Evolutionary conservation across 2,797 vertebrate genomes (phyloP).

Genomic region (Tiaroga cobitis): DNA sequence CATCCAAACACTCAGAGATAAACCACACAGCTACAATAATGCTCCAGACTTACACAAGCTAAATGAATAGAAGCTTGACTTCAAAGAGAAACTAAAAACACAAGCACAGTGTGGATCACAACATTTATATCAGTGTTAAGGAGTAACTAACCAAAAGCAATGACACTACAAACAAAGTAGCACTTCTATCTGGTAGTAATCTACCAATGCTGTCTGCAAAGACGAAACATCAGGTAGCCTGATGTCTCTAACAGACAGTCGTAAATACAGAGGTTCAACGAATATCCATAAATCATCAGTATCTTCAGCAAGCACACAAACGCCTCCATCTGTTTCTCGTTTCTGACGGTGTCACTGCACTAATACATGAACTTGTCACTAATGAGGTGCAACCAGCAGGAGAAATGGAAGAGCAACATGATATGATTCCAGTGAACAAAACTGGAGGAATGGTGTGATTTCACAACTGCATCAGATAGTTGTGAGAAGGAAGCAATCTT

Average conservation of each 20-base stretch:
- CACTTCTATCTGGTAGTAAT: not conserved
- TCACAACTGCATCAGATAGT: not conserved
- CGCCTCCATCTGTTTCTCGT: constrained; percentile 27
- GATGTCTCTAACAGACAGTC: not conserved
- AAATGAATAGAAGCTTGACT: not conserved
- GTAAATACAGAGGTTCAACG: not conserved
- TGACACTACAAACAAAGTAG: not conserved
- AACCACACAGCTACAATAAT: not conserved
- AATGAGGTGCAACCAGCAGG: constrained; percentile 64
- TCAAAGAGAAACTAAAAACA: not conserved
- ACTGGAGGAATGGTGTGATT: not conserved
- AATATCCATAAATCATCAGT: constrained; percentile 2
- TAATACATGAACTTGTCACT: constrained; percentile 69
- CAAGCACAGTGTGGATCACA: not conserved
- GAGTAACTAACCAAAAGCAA: not conserved
- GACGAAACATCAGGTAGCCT: not conserved
- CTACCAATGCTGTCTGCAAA: not conserved
- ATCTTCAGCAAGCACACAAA: constrained; percentile 9
- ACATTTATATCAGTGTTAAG: not conserved
- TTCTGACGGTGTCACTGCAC: constrained; percentile 54
- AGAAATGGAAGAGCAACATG: constrained; percentile 15
- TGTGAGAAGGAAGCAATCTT: constrained; percentile 8
- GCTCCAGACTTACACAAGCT: not conserved
- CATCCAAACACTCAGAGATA: constrained; percentile 23
- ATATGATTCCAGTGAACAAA: constrained; percentile 9